Evolutionary conservation across 2,113 vertebrate species (phyloP).

Genomic region (Psammodynastes pulverulentus): DNA sequence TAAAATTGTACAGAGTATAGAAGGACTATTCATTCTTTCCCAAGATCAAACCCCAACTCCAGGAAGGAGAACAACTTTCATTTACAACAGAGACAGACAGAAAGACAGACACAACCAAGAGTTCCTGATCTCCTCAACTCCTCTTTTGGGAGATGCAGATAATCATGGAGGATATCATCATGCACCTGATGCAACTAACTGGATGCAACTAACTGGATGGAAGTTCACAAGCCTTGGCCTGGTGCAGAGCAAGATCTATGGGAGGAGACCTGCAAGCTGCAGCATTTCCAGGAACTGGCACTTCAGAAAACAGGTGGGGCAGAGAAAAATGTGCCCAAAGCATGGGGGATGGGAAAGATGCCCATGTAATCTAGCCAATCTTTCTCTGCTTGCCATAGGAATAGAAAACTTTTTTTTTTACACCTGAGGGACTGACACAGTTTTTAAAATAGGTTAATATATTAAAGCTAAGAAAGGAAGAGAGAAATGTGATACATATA

Average conservation of each 20-base stretch:
- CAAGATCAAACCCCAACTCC: not conserved
- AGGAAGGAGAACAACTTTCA: not conserved
- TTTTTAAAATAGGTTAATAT: not conserved
- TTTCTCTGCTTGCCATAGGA: not conserved
- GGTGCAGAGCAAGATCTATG: not conserved
- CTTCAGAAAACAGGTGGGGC: not conserved
- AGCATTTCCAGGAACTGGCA: constrained; percentile 12
- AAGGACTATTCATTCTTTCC: not conserved
- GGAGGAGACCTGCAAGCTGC: not conserved
- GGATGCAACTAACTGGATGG: not conserved
- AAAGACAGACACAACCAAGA: not conserved
- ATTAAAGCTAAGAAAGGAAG: not conserved
- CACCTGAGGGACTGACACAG: not conserved
- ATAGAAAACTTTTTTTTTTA: not conserved
- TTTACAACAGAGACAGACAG: not conserved
- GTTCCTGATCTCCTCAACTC: not conserved
- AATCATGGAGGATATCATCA: too few relatives aligned
- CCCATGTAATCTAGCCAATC: not conserved
- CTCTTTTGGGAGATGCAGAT: not conserved
- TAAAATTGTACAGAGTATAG: not conserved
- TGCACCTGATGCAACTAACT: not conserved
- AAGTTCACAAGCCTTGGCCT: not conserved
- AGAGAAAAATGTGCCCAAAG: constrained; percentile 14
- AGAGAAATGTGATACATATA: not conserved
- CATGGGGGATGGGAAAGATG: not conserved